Percentiles rank a stretch among this genome's conserved stretches.
Conservation (phyloP, 1,140 invertebrate genomes). For the Drosophila lacteicornis region DNA sequence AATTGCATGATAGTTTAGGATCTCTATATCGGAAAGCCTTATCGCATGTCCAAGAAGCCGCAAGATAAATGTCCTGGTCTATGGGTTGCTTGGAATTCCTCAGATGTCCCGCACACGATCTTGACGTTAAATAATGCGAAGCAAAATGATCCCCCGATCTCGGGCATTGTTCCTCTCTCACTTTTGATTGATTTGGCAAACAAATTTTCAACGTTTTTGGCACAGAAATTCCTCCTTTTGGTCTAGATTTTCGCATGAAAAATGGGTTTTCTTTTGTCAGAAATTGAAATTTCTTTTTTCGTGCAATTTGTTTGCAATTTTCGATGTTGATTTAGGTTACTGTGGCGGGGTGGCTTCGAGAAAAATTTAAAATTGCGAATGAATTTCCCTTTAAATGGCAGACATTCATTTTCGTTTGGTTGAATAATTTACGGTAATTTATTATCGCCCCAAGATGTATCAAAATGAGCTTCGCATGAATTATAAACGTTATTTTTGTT, state of each 20-base stretch:
- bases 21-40: constrained; percentile 36
- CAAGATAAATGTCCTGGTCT: constrained; percentile 64
- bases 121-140: constrained; percentile 36
- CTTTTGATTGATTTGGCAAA: constrained; percentile 76
- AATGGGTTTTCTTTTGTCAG: constrained; percentile 37
- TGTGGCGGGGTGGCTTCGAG: constrained; percentile 32
- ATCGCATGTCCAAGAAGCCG: constrained; percentile 65
- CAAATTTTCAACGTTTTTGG: constrained; percentile 60
- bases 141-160: constrained; percentile 33
- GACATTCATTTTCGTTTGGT: constrained; percentile 31
- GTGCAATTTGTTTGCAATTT: constrained; percentile 77
- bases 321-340: constrained; percentile 70
- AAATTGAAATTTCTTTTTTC: constrained; percentile 53
- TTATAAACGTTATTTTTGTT: constrained; percentile 26
- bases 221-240: constrained; percentile 24
- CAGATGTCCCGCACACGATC: constrained; percentile 66
- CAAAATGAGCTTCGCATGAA: constrained; percentile 21
- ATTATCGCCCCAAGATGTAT: constrained; percentile 26
- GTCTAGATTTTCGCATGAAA: constrained; percentile 53
- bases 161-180: constrained; percentile 4
- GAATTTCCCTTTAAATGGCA: constrained; percentile 28
- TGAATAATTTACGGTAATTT: constrained; percentile 51
- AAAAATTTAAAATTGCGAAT: constrained; percentile 32
- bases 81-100: constrained; percentile 44
- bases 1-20: constrained; percentile 34